Evolutionary conservation across 2,888 invertebrate genomes (phyloP), one percentile per base, ranked within the genome.

Genomic region (Himalopsyche tibetana): DNA sequence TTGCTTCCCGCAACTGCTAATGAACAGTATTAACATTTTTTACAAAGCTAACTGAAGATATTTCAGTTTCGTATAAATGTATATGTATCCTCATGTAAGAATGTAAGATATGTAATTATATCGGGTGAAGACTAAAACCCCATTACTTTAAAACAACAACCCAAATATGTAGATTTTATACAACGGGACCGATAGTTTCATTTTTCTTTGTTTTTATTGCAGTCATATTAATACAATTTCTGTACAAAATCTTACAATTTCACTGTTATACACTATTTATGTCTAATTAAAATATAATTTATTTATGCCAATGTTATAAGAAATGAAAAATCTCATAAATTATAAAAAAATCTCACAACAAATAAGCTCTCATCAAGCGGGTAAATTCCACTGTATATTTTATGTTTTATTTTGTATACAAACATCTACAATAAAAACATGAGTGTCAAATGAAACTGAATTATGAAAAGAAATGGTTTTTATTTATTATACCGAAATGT

Each of bases 391-490:
- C 83, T 88, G 83, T 88, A 84, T 82, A 84, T 85, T 55, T 83
- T 87, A 83, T 86, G 51, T 83, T 87, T 87, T 84, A 69, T 79
- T 84, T 82, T 87, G 80, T 93, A 91, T 93, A 92, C 91, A 91
- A 92, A 93, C 92, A 92, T 91, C 91, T 84, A 91, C 91, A 93
- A 93, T 93, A 92, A 93, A 93, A 93, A 92, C 92, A 93, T 93
- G 92, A 93, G 93, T 93, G 93, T 93, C 93, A 93, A 92, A 93
- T 93, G 93, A 93, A 93, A 93, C 93, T 92, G 92, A 92, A 91
- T 92, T 91, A 91, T 91, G 91, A 86, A 81, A 83, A 82, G 84
- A 63, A 55, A 55, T 87, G 84, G 80, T 85, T 87, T 87, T 87
- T 82, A 84, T 87, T 86, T 85, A 74, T 55, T 74, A n/a, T 74